Evolutionary conservation across 2,888 invertebrate genomes (phyloP).

Genomic region (Pyrochroa serraticornis): DNA sequence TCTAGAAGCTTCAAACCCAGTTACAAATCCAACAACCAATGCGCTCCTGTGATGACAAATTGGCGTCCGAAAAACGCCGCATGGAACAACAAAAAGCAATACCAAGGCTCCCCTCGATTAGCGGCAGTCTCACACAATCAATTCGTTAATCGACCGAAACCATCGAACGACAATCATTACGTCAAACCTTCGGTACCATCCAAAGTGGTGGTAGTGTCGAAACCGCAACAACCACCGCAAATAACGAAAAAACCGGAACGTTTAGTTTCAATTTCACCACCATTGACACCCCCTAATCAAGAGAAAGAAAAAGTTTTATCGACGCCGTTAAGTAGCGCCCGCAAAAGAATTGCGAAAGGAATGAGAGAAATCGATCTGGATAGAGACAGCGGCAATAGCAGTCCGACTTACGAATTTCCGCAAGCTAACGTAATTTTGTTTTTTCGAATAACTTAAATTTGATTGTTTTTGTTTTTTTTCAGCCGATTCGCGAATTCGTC

Average conservation of each 20-base stretch:
- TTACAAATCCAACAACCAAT: too few species aligned
- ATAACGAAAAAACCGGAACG: neutral
- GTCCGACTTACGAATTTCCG: constrained; percentile 38
- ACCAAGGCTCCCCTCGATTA: constrained; percentile 40
- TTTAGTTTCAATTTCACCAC: neutral
- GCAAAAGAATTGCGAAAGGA: constrained; percentile 39
- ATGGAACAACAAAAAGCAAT: constrained; percentile 31
- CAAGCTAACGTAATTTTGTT: neutral
- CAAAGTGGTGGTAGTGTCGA: constrained; percentile 30
- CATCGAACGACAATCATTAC: constrained; percentile 4
- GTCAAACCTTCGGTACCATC: constrained; percentile 29
- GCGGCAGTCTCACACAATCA: constrained; percentile 49
- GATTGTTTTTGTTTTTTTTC: neutral
- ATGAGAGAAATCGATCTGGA: constrained; percentile 45
- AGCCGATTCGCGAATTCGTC: constrained; percentile 22
- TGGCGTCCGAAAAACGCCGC: constrained; percentile 45
- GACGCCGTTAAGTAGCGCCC: constrained; percentile 33
- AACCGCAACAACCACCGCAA: neutral
- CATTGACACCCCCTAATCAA: neutral
- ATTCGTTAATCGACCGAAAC: constrained; percentile 37
- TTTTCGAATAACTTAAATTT: neutral
- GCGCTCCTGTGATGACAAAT: constrained; percentile 14
- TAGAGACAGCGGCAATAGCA: constrained; percentile 46
- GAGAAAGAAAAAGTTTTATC: constrained; percentile 10
- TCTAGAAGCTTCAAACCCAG: too few species aligned